A percentile compares a stretch with the other conserved stretches of the same genome.
phyloP scores from a whole-genome alignment of 2,797 vertebrate species.

The Gymnodraco acuticeps region DNA sequence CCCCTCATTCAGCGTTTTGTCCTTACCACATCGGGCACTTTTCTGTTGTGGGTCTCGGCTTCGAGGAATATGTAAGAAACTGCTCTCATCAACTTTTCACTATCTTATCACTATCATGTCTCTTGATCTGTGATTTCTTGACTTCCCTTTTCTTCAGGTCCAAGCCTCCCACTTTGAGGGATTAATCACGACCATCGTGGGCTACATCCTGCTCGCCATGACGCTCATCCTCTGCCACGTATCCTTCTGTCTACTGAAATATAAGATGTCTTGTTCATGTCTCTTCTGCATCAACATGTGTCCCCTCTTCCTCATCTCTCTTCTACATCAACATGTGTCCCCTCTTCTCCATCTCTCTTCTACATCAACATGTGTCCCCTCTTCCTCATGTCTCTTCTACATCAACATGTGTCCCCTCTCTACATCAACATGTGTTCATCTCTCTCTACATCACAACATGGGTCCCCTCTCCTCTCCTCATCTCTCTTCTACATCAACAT shows the following conservation, averaged over 20 bases:
- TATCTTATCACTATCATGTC: neutral
- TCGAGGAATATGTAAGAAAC: constrained; percentile 97
- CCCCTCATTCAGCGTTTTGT: constrained; percentile 91
- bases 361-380: too few species aligned
- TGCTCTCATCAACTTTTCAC: neutral
- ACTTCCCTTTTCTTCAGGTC: constrained; percentile 80
- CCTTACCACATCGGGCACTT: constrained; percentile 99
- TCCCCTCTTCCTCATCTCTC: too few species aligned
- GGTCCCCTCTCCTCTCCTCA: too few species aligned
- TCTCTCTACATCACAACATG: too few species aligned
- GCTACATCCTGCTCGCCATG: constrained; percentile 96
- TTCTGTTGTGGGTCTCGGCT: constrained; percentile 96
- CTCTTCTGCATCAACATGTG: neutral
- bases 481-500: too few species aligned
- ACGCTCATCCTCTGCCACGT: constrained; percentile 97
- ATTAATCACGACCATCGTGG: constrained; percentile 97
- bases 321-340: too few species aligned
- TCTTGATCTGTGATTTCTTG: neutral
- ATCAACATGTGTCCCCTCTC: too few species aligned
- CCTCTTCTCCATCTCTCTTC: too few species aligned
- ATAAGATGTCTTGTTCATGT: neutral
- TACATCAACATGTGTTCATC: too few species aligned
- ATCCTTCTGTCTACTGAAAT: constrained; percentile 86
- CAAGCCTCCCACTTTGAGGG: constrained; percentile 99
- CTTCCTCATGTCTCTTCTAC: too few species aligned